A percentile compares a stretch with the other conserved stretches of the same genome.
These are phyloP conservation scores for Epinephelus cyanopodus DNA, from an alignment of 2,113 vertebrate species.

Conservation along the genomic window DNA sequence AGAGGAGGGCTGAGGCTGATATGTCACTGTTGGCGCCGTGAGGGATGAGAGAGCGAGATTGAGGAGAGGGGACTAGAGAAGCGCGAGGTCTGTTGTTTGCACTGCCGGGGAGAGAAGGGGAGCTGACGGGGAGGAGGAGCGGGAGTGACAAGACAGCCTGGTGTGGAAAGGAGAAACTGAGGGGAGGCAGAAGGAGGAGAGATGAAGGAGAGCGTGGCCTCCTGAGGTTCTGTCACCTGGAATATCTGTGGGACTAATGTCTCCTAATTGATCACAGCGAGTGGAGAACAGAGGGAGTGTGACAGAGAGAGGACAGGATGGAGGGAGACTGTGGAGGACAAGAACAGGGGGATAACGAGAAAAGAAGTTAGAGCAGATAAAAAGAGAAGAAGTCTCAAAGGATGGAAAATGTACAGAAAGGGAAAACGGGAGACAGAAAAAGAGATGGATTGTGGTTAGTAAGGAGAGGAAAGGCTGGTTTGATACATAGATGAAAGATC, in stretches of 20 bases:
- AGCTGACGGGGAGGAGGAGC: slow-evolving; percentile 39
- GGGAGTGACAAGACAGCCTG: slow-evolving; percentile 65
- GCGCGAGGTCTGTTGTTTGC: slow-evolving; percentile 50
- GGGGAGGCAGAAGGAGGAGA: slow-evolving; percentile 60
- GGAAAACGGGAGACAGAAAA: slow-evolving; percentile 9
- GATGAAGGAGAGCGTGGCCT: slow-evolving; percentile 69
- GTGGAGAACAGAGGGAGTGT: slow-evolving; percentile 55
- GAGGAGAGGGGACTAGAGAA: background rate
- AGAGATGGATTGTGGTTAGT: slow-evolving; percentile 20
- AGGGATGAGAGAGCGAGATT: slow-evolving; percentile 43
- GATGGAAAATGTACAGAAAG: background rate
- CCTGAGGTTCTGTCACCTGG: slow-evolving; percentile 79
- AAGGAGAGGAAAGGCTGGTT: slow-evolving; percentile 38
- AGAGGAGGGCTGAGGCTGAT: slow-evolving; percentile 53
- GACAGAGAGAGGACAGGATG: slow-evolving; percentile 51
- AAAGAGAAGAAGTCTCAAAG: slow-evolving; percentile 34
- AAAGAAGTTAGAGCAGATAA: slow-evolving; percentile 41
- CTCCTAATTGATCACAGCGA: slow-evolving; percentile 79
- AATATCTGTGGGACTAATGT: slow-evolving; percentile 79
- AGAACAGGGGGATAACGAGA: slow-evolving; percentile 26
- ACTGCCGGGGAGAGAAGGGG: slow-evolving; percentile 4
- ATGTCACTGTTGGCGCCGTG: slow-evolving; percentile 62
- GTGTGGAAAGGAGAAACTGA: slow-evolving; percentile 63
- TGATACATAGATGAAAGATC: slow-evolving; percentile 59
- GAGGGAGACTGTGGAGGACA: slow-evolving; percentile 55